phyloP scores from a whole-genome alignment of 1,140 invertebrate genomes.

The Rhopalosiphum maidis region DNA sequence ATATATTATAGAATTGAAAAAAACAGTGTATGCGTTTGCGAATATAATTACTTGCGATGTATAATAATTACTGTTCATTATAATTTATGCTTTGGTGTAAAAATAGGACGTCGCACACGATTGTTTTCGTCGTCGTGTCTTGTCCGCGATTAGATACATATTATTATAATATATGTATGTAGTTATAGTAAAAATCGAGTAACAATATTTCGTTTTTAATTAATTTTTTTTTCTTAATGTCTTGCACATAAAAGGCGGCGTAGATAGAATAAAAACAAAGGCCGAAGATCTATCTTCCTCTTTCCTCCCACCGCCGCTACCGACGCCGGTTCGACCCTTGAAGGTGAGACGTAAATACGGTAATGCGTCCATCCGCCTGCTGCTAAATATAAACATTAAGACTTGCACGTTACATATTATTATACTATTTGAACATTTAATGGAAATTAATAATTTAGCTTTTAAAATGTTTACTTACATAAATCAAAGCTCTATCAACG shows the following conservation, averaged over 20 bases:
- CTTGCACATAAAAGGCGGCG: background rate
- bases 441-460: conserved; percentile 18
- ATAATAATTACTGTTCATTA: background rate
- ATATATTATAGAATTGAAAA: background rate
- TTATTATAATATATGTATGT: no score
- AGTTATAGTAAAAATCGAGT: no score
- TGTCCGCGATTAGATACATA: no score
- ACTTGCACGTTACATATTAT: background rate
- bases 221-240: background rate
- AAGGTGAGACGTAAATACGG: conserved; percentile 8
- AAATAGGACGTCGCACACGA: no score
- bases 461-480: background rate
- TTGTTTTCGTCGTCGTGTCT: no score
- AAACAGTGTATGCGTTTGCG: background rate
- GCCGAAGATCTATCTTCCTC: background rate
- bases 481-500: background rate
- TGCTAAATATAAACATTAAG: background rate
- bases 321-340: no score
- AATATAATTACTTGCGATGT: background rate
- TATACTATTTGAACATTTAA: conserved; percentile 1
- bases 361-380: background rate
- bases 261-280: background rate
- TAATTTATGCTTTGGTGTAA: background rate
- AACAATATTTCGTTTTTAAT: background rate
- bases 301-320: background rate